A percentile compares a stretch with the other conserved stretches of the same genome.
phyloP scores from a whole-genome alignment of 2,797 vertebrate genomes.

The Notolabrus celidotus region DNA sequence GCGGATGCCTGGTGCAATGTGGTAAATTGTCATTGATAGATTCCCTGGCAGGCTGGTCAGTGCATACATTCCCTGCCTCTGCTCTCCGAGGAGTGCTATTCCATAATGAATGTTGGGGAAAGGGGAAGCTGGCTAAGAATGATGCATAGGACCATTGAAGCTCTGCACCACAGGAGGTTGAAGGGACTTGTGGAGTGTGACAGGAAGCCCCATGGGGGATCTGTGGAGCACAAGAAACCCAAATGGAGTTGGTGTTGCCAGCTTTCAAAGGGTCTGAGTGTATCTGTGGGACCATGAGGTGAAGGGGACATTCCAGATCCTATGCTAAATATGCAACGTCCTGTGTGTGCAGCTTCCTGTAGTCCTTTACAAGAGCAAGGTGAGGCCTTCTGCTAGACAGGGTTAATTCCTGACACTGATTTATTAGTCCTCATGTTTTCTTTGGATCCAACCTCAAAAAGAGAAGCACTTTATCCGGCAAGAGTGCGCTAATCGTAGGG shows the following conservation, averaged over 20 bases:
- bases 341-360: slow-evolving; percentile 71
- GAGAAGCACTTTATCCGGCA: slow-evolving; percentile 36
- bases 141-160: slow-evolving; percentile 74
- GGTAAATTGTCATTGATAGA: slow-evolving; percentile 82
- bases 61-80: slow-evolving; percentile 63
- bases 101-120: slow-evolving; percentile 71
- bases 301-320: slow-evolving; percentile 59
- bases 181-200: slow-evolving; percentile 71
- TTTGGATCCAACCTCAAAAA: slow-evolving; percentile 79
- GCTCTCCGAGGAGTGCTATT: slow-evolving; percentile 65
- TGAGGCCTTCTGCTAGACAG: slow-evolving; percentile 51
- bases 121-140: slow-evolving; percentile 66
- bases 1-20: slow-evolving; percentile 58
- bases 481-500: slow-evolving; percentile 35
- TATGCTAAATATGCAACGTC: slow-evolving; percentile 68
- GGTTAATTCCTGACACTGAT: slow-evolving; percentile 79
- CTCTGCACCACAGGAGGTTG: slow-evolving; percentile 64
- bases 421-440: slow-evolving; percentile 80
- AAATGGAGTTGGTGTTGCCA: slow-evolving; percentile 65
- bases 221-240: slow-evolving; percentile 48
- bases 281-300: slow-evolving; percentile 51
- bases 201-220: slow-evolving; percentile 64
- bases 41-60: slow-evolving; percentile 68
- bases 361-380: slow-evolving; percentile 64
- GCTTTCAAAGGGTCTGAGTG: slow-evolving; percentile 47